Evolutionary conservation across 2,888 invertebrate genomes (phyloP).

Genomic region (Rotaria sp.): DNA sequence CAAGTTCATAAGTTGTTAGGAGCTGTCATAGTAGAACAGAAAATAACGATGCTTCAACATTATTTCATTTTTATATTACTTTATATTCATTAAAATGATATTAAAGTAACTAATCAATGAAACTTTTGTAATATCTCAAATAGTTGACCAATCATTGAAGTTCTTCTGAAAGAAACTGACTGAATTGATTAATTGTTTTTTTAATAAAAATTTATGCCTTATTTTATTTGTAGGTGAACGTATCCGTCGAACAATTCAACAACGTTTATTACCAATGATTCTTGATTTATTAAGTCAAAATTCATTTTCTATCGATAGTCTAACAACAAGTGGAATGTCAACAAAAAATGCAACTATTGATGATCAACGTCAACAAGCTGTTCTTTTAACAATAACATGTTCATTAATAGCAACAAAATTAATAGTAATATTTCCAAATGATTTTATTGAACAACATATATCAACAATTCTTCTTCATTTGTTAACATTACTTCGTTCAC

Average conservation of each 20-base stretch:
- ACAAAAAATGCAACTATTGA: not conserved
- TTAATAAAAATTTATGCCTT: too few relatives aligned
- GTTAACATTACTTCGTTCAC: not conserved
- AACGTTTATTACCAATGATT: conserved; percentile 24
- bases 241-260: not conserved
- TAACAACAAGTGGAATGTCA: not conserved
- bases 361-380: conserved; percentile 28
- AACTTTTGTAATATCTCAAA: too few relatives aligned
- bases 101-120: too few relatives aligned
- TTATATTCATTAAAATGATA: too few relatives aligned
- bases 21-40: too few relatives aligned
- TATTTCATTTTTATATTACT: too few relatives aligned
- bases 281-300: not conserved
- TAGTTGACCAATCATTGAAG: too few relatives aligned
- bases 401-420: not conserved
- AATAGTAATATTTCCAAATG: not conserved
- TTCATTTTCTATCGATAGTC: conserved; percentile 12
- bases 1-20: too few relatives aligned
- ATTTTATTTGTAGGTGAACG: not conserved
- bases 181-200: too few relatives aligned
- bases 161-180: too few relatives aligned
- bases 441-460: conserved; percentile 10
- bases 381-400: not conserved
- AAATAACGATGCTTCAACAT: too few relatives aligned
- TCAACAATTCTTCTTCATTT: conserved; percentile 13